Conservation (phyloP, 2,888 invertebrate species). For the Amphimallon solstitiale region DNA sequence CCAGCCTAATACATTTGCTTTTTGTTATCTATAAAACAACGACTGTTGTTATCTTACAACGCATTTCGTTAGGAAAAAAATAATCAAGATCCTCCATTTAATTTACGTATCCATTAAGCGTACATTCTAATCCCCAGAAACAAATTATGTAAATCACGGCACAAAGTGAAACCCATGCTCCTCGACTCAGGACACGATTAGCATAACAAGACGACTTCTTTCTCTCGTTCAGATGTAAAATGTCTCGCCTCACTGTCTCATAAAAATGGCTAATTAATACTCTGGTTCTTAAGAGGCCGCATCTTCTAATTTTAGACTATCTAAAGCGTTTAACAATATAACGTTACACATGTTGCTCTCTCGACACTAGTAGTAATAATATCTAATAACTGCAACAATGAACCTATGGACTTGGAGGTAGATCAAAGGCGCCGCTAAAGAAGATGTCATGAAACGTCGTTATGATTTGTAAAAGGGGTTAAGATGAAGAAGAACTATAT, state of each 20-base stretch:
- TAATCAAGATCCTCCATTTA: conserved; percentile 26
- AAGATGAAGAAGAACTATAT: conserved; percentile 4
- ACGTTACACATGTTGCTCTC: conserved; percentile 11
- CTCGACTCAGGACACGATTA: conserved; percentile 20
- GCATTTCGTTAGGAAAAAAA: conserved; percentile 1
- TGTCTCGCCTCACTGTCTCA: conserved; percentile 23
- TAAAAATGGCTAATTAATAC: conserved; percentile 34
- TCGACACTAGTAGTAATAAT: neutral
- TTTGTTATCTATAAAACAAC: neutral
- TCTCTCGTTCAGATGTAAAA: conserved; percentile 24
- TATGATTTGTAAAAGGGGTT: conserved; percentile 22
- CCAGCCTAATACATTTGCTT: neutral
- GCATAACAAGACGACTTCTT: conserved; percentile 29
- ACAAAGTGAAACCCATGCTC: conserved; percentile 11
- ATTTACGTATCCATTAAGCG: conserved; percentile 28
- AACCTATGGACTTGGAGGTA: neutral
- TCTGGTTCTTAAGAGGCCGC: conserved; percentile 17
- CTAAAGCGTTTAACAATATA: neutral
- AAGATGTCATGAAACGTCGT: conserved; percentile 29
- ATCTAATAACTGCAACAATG: conserved; percentile 29
- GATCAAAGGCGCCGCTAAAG: conserved; percentile 36
- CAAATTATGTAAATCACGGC: conserved; percentile 29
- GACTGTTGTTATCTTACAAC: conserved; percentile 14
- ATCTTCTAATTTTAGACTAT: conserved; percentile 28
- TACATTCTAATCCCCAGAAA: conserved; percentile 24